Conservation (phyloP, 2,888 invertebrate species). For the Phyllotreta cruciferae region DNA sequence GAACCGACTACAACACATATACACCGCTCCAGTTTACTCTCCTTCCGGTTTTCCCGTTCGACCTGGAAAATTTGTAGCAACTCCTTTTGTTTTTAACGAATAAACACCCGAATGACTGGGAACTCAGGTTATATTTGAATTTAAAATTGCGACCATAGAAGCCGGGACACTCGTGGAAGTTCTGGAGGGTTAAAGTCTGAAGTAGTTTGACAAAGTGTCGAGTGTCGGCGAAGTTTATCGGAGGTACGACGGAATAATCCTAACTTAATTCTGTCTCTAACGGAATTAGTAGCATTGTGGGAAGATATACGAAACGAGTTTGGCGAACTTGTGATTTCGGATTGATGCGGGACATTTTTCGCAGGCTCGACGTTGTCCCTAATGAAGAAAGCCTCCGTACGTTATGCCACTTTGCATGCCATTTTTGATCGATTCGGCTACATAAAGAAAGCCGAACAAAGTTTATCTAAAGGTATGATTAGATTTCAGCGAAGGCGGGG, state of each 20-base stretch:
- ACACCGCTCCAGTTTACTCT: no score
- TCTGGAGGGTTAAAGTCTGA: conserved; percentile 13
- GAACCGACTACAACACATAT: conserved; percentile 7
- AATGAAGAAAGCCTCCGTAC: no score
- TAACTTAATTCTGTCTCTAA: conserved; percentile 19
- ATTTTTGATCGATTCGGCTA: neutral
- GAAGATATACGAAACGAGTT: conserved; percentile 12
- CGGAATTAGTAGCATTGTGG: conserved; percentile 13
- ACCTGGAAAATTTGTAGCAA: conserved; percentile 13
- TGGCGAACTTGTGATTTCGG: conserved; percentile 6
- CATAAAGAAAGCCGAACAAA: conserved; percentile 13
- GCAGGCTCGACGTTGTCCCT: neutral
- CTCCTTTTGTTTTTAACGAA: conserved; percentile 20
- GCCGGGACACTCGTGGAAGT: conserved; percentile 16
- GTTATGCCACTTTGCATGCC: neutral
- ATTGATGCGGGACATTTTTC: neutral
- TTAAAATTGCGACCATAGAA: conserved; percentile 30
- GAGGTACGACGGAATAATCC: conserved; percentile 19
- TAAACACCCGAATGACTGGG: conserved; percentile 28
- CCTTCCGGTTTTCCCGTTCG: conserved; percentile 13
- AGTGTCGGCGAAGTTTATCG: conserved; percentile 26
- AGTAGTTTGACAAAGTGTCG: conserved; percentile 28
- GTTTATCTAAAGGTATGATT: conserved; percentile 24
- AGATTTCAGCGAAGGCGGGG: conserved; percentile 18
- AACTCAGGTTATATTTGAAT: conserved; percentile 31